Percentiles rank a stretch among this genome's conserved stretches.
Conservation (phyloP, 2,113 vertebrate species). For the Pelusios castaneus region DNA sequence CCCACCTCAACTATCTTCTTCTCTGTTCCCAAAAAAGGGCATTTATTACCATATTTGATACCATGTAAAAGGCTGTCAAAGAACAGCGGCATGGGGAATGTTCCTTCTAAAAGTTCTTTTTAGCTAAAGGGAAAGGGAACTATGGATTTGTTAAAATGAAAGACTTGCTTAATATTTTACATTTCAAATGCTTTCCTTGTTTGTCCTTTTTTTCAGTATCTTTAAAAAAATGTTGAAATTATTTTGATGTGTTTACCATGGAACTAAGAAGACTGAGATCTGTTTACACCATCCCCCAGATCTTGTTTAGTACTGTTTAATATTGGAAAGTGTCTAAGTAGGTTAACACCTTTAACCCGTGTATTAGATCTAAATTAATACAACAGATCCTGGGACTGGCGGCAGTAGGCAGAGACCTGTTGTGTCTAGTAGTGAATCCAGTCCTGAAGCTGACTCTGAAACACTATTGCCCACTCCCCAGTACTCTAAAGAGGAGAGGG, state of each 20-base stretch:
- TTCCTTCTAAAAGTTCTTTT: neutral
- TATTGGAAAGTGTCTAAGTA: neutral
- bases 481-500: too few relatives aligned
- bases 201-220: neutral
- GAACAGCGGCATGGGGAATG: neutral
- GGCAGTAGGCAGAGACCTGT: too few relatives aligned
- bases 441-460: too few relatives aligned
- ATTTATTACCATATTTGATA: neutral
- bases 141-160: neutral
- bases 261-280: neutral
- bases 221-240: neutral
- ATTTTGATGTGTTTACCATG: neutral
- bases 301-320: neutral
- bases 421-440: too few relatives aligned
- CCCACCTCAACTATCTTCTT: neutral
- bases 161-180: neutral
- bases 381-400: too few relatives aligned
- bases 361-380: too few relatives aligned
- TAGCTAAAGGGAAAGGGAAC: neutral
- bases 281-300: neutral
- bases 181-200: neutral
- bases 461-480: too few relatives aligned
- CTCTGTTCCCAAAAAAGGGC: neutral
- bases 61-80: neutral
- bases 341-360: too few relatives aligned